These are phyloP conservation scores for Cantharis rufa DNA, from an alignment of 2,888 invertebrate species.

Conservation along the genomic window DNA sequence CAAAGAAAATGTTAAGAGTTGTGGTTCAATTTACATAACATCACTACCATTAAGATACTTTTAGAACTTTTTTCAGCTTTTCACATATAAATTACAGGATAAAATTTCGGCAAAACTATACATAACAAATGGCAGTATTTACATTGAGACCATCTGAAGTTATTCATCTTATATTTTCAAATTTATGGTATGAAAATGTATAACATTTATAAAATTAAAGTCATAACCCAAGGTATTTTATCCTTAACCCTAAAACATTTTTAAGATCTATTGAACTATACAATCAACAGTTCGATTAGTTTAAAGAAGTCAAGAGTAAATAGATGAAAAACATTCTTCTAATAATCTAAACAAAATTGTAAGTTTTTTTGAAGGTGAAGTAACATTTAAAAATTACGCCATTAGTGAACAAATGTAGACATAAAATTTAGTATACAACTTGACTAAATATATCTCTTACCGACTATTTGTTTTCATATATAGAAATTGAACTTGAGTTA, in stretches of 20 bases:
- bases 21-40: slow-evolving; percentile 6
- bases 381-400: background rate
- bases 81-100: slow-evolving; percentile 2
- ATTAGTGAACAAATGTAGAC: background rate
- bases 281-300: background rate
- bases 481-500: background rate
- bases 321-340: background rate
- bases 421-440: slow-evolving; percentile 1
- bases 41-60: slow-evolving; percentile 1
- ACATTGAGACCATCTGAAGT: background rate
- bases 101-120: slow-evolving; percentile 2
- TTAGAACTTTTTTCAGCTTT: background rate
- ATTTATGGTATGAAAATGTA: background rate
- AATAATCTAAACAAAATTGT: background rate
- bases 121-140: slow-evolving; percentile 12
- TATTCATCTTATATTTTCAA: background rate
- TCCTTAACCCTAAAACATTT: slow-evolving; percentile 1
- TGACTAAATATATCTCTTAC: background rate
- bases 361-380: background rate
- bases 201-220: slow-evolving; percentile 5
- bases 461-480: background rate
- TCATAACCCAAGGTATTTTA: background rate
- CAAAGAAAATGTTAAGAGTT: slow-evolving; percentile 18
- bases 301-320: background rate
- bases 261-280: background rate